Conservation (phyloP, 2,888 invertebrate genomes). For the Patella ulyssiponensis region DNA sequence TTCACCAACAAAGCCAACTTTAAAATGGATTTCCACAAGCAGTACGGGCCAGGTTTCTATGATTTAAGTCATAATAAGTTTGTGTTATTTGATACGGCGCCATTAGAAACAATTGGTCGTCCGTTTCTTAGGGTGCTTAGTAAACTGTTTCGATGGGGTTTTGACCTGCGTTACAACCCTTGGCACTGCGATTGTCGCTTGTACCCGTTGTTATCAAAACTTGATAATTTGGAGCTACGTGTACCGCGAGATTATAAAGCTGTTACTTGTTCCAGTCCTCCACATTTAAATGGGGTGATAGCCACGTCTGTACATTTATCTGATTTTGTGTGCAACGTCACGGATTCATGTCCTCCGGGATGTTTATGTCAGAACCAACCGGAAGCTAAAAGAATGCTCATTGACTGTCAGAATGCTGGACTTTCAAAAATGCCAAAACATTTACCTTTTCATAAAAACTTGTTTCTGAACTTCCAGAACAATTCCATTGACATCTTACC, state of each 20-base stretch:
- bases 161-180: not conserved
- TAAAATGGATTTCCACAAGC: too few species aligned
- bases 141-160: too few species aligned
- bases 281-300: not conserved
- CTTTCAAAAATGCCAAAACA: not conserved
- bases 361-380: conserved; percentile 1
- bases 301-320: not conserved
- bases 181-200: not conserved
- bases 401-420: not conserved
- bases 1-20: too few species aligned
- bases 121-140: too few species aligned
- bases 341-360: not conserved
- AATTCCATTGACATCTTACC: not conserved
- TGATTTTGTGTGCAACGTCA: not conserved
- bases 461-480: not conserved
- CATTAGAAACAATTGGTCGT: too few species aligned
- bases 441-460: not conserved
- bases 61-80: too few species aligned
- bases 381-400: not conserved
- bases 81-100: too few species aligned
- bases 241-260: not conserved
- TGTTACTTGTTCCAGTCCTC: not conserved
- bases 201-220: not conserved
- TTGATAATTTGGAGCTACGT: not conserved
- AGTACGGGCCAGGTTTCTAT: too few species aligned